Percentiles rank a stretch among this genome's conserved stretches.
These are phyloP conservation scores for Drosophila tristis DNA, from an alignment of 1,140 invertebrate species.

Conservation along the genomic window DNA sequence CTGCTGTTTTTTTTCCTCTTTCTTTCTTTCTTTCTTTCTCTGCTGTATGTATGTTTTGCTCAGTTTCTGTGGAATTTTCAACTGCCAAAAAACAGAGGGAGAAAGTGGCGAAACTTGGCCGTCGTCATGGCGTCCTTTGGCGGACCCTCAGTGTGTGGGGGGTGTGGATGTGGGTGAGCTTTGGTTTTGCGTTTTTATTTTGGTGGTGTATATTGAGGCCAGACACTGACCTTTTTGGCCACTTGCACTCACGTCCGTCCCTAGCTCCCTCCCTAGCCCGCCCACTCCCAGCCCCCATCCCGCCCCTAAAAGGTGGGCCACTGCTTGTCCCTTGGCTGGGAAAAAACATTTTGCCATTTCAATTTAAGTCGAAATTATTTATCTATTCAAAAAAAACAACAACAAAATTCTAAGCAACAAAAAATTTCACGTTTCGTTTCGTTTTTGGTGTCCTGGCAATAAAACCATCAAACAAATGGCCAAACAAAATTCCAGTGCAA, in stretches of 20 bases:
- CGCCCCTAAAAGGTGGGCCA: too few relatives aligned
- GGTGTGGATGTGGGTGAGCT: background rate
- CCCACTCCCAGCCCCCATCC: background rate
- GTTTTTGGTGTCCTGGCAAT: too few relatives aligned
- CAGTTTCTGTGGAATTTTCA: slow-evolving; percentile 46
- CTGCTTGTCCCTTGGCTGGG: background rate
- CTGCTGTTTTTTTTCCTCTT: slow-evolving; percentile 2
- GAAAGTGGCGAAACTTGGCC: slow-evolving; percentile 41
- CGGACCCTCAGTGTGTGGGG: background rate
- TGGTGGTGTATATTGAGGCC: slow-evolving; percentile 11
- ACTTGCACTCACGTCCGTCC: background rate
- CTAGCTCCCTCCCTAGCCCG: too few relatives aligned
- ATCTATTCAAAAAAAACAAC: background rate
- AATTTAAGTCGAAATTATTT: slow-evolving; percentile 52
- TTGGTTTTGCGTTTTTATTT: background rate
- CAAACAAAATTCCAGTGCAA: too few relatives aligned
- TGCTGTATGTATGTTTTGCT: slow-evolving; percentile 11
- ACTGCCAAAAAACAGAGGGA: slow-evolving; percentile 24
- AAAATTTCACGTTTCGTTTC: background rate
- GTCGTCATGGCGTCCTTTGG: slow-evolving; percentile 46
- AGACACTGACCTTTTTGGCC: slow-evolving; percentile 31
- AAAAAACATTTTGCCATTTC: slow-evolving; percentile 57
- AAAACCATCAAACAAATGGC: too few relatives aligned
- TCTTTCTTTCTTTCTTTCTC: slow-evolving; percentile 2
- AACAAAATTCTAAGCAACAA: background rate